Evolutionary conservation across 2,113 vertebrate species (phyloP), one percentile per base, ranked within the genome.

Genomic region (Phycodurus eques): DNA sequence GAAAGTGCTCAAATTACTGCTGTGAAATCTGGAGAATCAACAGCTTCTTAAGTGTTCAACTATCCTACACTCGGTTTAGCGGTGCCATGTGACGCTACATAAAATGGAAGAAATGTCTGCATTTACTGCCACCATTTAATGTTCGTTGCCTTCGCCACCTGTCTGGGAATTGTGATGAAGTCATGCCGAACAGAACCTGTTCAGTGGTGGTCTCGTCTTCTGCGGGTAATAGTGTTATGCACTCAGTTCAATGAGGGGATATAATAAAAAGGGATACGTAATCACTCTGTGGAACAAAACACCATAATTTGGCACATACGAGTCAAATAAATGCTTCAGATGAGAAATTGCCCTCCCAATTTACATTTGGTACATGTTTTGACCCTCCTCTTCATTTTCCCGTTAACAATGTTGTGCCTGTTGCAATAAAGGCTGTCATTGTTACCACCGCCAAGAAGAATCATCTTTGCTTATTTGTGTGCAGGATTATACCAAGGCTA

Each of bases 281-380:
- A 88, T 87, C 75, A 74, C 76, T 70, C 61, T 69, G 60, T 79
- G 74, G 73, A 87, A 83, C 77, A 81, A 87, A 88, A 85, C 72
- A 87, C 63, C 44, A 19, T 64, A 79, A 82, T 62, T 85, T 86
- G 85, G 78, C 85, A 81, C 72, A 83, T 65, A 67, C 35, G 79
- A 81, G 84, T 84, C 83, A 80, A 73, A 77, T 81, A 70, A 85
- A 75, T 44, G 72, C 84, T 81, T 90, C 84, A 88, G 85, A 82
- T 91, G 90, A 85, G 84, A 89, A 91, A 89, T 88, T 79, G 80
- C 14, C 53, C 69, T 85, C 73, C 64, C 68, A 63, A 70, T 83
- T 83, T 87, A 79, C 73, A 78, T 75, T 64, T 51, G 46, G 75
- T 47, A 70, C 71, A 65, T 68, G 69, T 72, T 46, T 67, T 53